Evolutionary conservation across 2,888 invertebrate genomes (phyloP), one percentile per base, ranked within the genome.

Genomic region (Meandrusa payeni): DNA sequence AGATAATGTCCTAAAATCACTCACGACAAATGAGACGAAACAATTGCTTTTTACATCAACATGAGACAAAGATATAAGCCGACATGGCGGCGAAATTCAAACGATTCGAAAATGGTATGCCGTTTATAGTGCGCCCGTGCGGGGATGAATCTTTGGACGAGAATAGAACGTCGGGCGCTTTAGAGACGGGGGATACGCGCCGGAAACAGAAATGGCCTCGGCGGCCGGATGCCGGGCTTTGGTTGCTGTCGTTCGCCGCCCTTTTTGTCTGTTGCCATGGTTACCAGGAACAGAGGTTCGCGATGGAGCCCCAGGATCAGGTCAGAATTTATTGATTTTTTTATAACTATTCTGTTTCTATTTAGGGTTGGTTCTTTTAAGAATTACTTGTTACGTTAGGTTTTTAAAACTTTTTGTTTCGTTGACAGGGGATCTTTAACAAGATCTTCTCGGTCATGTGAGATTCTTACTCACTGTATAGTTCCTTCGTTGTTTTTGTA

Each of bases 241-340:
- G 63, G 69, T 66, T 78, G 59, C 66, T 83, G 59, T 51, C 64
- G 57, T 62, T 70, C 45, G 48, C 59, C 50, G 58, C 63, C 47
- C 54, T 80, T 59, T 55, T 76, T 53, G 59, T 67, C 66, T 64
- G 76, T 69, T 73, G 79, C 68, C 56, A 79, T 81, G 68, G 87
- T 65, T 69, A 75, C 73, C 78, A 79, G 55, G 91, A 92, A 64
- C 97, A 98, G 83, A 92, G 93, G 74, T 97, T 98, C 77, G 94
- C 95, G 2, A 80, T 83, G 24, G 82, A 83, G 36, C 82, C 82
- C 0, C 83, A 83, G 47, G 83, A 83, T 61, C 83, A 85, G 77
- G 83, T 83, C 26, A 61, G 70, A 26, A 15, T 20, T 15, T 27
- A 22, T 34, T 10, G 5, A 0, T 20, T 22, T 7, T 20, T 22